Evolutionary conservation across 2,888 invertebrate species (phyloP).

Genomic region (Drosophila lacicola): DNA sequence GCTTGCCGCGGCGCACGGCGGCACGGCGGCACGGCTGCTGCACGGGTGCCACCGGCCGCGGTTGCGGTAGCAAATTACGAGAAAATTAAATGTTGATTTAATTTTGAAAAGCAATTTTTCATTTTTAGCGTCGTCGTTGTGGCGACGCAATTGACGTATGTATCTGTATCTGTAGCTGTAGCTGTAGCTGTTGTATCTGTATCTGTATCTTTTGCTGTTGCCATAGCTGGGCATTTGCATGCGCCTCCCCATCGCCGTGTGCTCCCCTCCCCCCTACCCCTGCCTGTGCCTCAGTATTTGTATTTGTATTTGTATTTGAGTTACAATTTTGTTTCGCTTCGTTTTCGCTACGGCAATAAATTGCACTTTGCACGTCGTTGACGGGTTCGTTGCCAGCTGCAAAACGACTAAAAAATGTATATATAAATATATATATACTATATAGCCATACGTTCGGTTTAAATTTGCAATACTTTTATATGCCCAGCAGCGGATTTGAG

Average conservation of each 20-base stretch:
- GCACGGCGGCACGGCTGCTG: background rate
- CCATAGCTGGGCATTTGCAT: conserved; percentile 74
- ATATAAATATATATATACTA: conserved; percentile 24
- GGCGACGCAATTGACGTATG: conserved; percentile 70
- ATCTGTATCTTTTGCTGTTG: conserved; percentile 34
- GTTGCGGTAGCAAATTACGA: conserved; percentile 79
- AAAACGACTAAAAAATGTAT: conserved; percentile 44
- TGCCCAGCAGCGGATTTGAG: conserved; percentile 11
- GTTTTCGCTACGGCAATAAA: conserved; percentile 68
- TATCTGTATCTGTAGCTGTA: conserved; percentile 65
- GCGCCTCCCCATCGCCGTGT: conserved; percentile 18
- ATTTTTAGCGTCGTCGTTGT: conserved; percentile 69
- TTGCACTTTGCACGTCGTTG: conserved; percentile 80
- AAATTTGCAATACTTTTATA: conserved; percentile 24
- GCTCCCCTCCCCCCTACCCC: conserved; percentile 1
- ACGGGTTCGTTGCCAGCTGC: conserved; percentile 74
- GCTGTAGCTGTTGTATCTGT: conserved; percentile 21
- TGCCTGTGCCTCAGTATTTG: conserved; percentile 9
- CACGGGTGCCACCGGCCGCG: conserved; percentile 28
- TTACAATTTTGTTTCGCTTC: conserved; percentile 77
- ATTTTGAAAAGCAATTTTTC: conserved; percentile 80
- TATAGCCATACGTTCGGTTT: conserved; percentile 15
- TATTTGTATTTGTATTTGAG: conserved; percentile 64
- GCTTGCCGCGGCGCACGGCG: conserved; percentile 57
- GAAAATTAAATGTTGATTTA: conserved; percentile 80